Conservation (phyloP, 2,888 invertebrate species). For the Nomada flava region DNA sequence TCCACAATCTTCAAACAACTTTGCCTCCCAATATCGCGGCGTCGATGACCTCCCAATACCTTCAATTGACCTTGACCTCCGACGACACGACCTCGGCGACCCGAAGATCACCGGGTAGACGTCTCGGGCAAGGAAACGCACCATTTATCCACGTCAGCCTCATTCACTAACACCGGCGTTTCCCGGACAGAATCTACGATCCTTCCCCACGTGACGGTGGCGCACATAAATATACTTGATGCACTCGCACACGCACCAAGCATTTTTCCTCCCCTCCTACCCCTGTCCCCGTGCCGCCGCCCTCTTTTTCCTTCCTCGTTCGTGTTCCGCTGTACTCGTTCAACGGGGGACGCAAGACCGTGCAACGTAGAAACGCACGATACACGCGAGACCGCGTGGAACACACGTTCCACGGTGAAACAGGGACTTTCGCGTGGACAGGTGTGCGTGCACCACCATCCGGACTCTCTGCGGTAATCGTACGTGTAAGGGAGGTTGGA, state of each 20-base stretch:
- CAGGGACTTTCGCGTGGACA: constrained; percentile 33
- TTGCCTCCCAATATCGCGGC: no score
- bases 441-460: constrained; percentile 35
- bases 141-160: constrained; percentile 83
- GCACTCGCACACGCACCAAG: constrained; percentile 64
- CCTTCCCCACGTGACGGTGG: constrained; percentile 73
- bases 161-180: constrained; percentile 78
- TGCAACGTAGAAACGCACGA: constrained; percentile 44
- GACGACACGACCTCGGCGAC: constrained; percentile 45
- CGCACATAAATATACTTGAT: constrained; percentile 71
- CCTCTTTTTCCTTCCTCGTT: constrained; percentile 6
- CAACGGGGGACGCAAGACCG: constrained; percentile 51
- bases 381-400: constrained; percentile 61
- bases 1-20: no score
- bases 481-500: background rate
- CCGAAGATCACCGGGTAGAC: constrained; percentile 78
- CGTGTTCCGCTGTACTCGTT: background rate
- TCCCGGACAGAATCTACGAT: constrained; percentile 70
- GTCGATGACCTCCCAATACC: no score
- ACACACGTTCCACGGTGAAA: constrained; percentile 57
- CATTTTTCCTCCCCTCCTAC: constrained; percentile 26
- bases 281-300: constrained; percentile 18
- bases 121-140: constrained; percentile 80
- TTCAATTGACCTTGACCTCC: no score
- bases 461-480: background rate